A percentile compares a stretch with the other conserved stretches of the same genome.
Conservation (phyloP, 2,113 vertebrate genomes). For the Corythaixoides concolor region DNA sequence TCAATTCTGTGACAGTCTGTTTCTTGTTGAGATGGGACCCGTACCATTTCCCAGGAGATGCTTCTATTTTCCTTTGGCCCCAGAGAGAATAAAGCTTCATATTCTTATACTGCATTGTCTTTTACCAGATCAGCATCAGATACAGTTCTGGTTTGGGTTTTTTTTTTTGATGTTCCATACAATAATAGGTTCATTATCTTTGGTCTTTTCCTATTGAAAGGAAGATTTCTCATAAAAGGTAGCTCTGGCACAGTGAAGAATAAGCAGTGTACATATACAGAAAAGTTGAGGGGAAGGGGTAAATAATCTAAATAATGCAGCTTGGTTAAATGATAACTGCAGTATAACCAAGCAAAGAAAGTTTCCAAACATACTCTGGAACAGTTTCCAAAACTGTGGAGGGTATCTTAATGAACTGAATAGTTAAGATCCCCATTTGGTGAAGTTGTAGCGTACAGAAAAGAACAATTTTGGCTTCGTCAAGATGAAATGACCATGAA, state of each 20-base stretch:
- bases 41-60: background rate
- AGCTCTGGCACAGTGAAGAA: background rate
- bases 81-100: background rate
- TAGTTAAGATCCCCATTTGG: background rate
- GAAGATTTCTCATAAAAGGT: background rate
- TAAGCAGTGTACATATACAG: background rate
- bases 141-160: background rate
- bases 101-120: background rate
- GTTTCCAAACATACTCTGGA: background rate
- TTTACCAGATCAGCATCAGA: background rate
- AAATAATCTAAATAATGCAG: background rate
- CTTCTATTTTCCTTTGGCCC: background rate
- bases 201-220: background rate
- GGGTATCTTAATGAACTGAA: background rate
- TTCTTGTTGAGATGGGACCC: background rate
- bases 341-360: background rate
- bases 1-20: background rate
- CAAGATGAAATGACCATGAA: background rate
- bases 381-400: background rate
- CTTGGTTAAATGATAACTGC: background rate
- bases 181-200: background rate
- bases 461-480: background rate
- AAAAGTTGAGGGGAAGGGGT: background rate
- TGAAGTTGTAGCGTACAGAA: background rate
- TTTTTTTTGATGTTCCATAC: background rate